Percentiles rank a stretch among this genome's conserved stretches.
phyloP scores from a whole-genome alignment of 2,797 vertebrate genomes.

The Carcharodon carcharias region DNA sequence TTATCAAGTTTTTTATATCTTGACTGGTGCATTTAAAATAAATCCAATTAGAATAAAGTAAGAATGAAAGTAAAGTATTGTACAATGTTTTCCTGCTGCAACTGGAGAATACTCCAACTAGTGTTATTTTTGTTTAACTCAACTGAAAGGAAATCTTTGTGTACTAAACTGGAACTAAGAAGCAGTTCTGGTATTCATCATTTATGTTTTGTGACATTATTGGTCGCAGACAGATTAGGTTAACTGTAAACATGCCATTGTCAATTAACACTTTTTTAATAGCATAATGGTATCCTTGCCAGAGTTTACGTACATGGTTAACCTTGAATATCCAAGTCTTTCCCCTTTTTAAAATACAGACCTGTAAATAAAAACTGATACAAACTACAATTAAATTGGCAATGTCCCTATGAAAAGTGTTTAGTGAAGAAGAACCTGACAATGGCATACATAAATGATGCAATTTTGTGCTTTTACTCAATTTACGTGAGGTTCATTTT shows the following conservation, averaged over 20 bases:
- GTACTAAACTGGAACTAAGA: not conserved
- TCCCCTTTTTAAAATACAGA: not conserved
- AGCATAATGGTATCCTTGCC: not conserved
- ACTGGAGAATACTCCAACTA: not conserved
- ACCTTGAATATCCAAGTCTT: not conserved
- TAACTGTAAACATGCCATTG: conserved; percentile 9
- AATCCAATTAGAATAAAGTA: not conserved
- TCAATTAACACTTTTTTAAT: conserved; percentile 19
- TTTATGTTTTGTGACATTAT: conserved; percentile 10
- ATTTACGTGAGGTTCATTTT: not conserved
- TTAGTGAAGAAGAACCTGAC: not conserved
- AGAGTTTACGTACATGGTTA: not conserved
- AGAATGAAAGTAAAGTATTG: not conserved
- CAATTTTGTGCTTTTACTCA: not conserved
- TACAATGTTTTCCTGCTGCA: not conserved
- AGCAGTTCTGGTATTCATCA: conserved; percentile 11
- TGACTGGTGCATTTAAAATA: not conserved
- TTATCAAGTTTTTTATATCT: not conserved
- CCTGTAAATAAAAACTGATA: not conserved
- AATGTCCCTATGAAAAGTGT: not conserved
- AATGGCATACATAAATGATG: not conserved
- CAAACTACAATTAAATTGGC: not conserved
- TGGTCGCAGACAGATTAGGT: not conserved
- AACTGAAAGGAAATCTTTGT: conserved; percentile 11
- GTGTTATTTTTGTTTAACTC: not conserved